These are phyloP conservation scores for Pherbina coryleti DNA, from an alignment of 2,888 invertebrate species.

Conservation along the genomic window DNA sequence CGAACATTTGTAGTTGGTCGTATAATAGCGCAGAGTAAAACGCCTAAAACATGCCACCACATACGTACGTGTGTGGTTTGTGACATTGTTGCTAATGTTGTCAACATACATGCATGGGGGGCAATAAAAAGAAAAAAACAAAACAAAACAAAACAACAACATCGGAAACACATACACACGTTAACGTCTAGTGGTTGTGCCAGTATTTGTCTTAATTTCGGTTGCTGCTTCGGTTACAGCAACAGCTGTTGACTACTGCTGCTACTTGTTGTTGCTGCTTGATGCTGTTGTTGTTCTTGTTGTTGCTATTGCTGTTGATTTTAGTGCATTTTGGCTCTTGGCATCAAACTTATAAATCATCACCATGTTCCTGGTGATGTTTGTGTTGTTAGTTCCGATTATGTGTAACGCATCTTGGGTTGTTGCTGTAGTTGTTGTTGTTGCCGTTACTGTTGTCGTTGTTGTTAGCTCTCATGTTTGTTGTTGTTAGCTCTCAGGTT, in stretches of 20 bases:
- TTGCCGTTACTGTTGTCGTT: not conserved
- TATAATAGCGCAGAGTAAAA: not conserved
- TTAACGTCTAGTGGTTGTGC: not conserved
- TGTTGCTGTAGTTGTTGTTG: not conserved
- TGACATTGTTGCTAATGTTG: not conserved
- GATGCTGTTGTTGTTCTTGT: constrained; percentile 1
- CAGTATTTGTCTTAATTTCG: constrained; percentile 10
- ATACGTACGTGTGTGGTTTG: not conserved
- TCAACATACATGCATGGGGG: not conserved
- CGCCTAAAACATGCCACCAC: constrained; percentile 26
- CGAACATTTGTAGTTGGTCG: not conserved
- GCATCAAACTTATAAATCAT: constrained; percentile 22
- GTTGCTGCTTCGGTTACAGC: not conserved
- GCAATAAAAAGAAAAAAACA: not conserved
- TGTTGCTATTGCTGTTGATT: constrained; percentile 1
- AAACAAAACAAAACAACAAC: not conserved
- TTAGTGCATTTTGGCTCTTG: constrained; percentile 9
- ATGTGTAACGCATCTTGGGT: not conserved
- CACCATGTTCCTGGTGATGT: not conserved
- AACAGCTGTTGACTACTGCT: not conserved
- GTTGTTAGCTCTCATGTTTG: constrained; percentile 12
- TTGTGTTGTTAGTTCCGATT: not conserved
- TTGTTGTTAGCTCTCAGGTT: not conserved
- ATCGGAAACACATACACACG: not conserved
- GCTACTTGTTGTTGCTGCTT: no score